A percentile compares a stretch with the other conserved stretches of the same genome.
Evolutionary conservation across 2,888 invertebrate genomes (phyloP).

Genomic region (Cosmorhoe ocellata): DNA sequence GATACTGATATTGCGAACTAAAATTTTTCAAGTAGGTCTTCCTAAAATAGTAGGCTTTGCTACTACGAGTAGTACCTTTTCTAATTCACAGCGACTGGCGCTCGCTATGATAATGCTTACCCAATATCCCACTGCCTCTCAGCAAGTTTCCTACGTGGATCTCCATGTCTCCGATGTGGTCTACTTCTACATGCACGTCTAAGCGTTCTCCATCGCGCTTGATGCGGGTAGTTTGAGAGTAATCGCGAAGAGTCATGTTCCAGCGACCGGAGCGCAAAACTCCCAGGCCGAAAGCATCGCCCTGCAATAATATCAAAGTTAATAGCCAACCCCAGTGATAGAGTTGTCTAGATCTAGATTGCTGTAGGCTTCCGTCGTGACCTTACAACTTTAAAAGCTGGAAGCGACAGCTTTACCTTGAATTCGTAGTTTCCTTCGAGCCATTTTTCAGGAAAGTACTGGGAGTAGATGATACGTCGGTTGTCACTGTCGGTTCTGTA

Average conservation of each 20-base stretch:
- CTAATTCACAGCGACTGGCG: no score
- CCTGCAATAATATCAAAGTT: constrained; percentile 48
- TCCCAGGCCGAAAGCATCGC: constrained; percentile 83
- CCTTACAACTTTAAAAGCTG: no score
- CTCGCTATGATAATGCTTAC: constrained; percentile 52
- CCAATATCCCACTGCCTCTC: constrained; percentile 85
- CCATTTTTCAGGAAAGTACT: constrained; percentile 91
- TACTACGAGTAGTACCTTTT: no score
- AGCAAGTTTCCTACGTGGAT: constrained; percentile 89
- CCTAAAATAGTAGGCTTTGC: no score
- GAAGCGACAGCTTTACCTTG: constrained; percentile 49
- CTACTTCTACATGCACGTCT: constrained; percentile 86
- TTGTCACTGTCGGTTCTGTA: constrained; percentile 85
- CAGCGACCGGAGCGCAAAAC: constrained; percentile 86
- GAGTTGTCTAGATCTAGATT: no score
- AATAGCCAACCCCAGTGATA: no score
- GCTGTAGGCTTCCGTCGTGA: no score
- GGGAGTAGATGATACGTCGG: constrained; percentile 87
- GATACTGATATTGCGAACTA: no score
- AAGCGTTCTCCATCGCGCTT: constrained; percentile 76
- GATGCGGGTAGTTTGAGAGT: constrained; percentile 86
- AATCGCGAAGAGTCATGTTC: constrained; percentile 88
- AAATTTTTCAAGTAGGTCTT: no score
- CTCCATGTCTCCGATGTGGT: constrained; percentile 89
- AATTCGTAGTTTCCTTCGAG: constrained; percentile 84